These are phyloP conservation scores for Decapterus maruadsi DNA, from an alignment of 2,797 vertebrate species.

Conservation along the genomic window DNA sequence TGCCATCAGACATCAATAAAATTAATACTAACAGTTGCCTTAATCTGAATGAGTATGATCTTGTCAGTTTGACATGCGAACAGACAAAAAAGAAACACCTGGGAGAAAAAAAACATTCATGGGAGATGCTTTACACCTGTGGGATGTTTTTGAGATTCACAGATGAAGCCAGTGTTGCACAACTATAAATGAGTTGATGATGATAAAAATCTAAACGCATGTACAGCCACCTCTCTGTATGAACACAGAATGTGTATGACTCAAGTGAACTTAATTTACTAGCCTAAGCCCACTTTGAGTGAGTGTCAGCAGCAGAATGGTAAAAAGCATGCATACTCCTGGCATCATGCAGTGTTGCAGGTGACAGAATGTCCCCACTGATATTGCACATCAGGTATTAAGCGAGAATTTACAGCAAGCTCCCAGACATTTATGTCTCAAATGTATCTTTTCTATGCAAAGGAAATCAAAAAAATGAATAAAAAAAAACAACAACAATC, in stretches of 20 bases:
- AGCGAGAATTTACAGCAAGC: background rate
- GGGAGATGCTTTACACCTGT: background rate
- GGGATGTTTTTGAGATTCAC: background rate
- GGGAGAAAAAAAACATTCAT: background rate
- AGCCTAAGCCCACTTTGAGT: background rate
- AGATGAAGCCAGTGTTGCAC: background rate
- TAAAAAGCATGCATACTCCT: background rate
- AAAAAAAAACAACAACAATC: background rate
- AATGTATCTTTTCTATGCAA: background rate
- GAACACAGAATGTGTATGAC: background rate
- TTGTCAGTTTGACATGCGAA: background rate
- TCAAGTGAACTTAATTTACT: background rate
- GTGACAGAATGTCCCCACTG: background rate
- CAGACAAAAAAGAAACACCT: background rate
- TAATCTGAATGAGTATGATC: background rate
- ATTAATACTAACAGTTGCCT: too few relatives aligned
- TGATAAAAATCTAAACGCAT: background rate
- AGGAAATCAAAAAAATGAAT: conserved; percentile 9
- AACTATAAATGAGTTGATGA: background rate
- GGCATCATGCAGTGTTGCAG: background rate
- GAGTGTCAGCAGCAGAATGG: background rate
- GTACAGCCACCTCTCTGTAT: background rate
- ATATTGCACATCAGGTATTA: background rate
- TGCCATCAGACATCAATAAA: background rate
- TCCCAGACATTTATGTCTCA: background rate